Evolutionary conservation across 2,888 invertebrate genomes (phyloP), one percentile per base, ranked within the genome.

Genomic region (Cheilosia vulpina): DNA sequence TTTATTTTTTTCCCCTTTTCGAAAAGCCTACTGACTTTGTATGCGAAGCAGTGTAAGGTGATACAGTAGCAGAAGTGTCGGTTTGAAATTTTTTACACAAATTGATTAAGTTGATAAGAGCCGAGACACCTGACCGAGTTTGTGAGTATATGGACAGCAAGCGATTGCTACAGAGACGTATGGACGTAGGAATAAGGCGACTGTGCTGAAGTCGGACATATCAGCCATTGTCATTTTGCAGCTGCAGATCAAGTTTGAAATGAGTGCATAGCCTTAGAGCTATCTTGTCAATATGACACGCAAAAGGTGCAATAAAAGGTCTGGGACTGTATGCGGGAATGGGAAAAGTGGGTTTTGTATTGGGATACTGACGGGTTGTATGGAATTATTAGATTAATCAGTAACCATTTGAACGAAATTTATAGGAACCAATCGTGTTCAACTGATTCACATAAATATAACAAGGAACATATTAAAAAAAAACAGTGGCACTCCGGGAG

Each of bases 1-100:
- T 52, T 47, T 21, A 21, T 21, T 66, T 53, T 41, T 34, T 66
- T 5, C 6, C 15, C 6, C 15, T 52, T 15, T 47, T 15, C 15
- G n/a, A 17, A 43, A 72, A 60, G 65, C 34, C 58, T 38, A 53
- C 52, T 53, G 45, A 41, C 21, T 72, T 79, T 52, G 24, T 19
- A 55, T 11, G 55, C 6, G 31, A 9, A 31, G 7, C 31, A 31
- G 31, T 15, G 3, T 5, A 21, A 21, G 65, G 38, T 4, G 53
- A 41, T 53, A 52, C 24, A 41, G 27, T 2, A 13, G 7, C 24
- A 2, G 24, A n/a, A 6, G 50, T 11, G 50, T 11, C 34, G 7
- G 38, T 11, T 6, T 45, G 24, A 15, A 52, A 66, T 41, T 11
- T 4, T 52, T 4, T 7, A 27, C 17, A 41, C 41, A 2, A 11